Evolutionary conservation across 2,113 vertebrate species (phyloP).

Genomic region (Ophiodon elongatus): DNA sequence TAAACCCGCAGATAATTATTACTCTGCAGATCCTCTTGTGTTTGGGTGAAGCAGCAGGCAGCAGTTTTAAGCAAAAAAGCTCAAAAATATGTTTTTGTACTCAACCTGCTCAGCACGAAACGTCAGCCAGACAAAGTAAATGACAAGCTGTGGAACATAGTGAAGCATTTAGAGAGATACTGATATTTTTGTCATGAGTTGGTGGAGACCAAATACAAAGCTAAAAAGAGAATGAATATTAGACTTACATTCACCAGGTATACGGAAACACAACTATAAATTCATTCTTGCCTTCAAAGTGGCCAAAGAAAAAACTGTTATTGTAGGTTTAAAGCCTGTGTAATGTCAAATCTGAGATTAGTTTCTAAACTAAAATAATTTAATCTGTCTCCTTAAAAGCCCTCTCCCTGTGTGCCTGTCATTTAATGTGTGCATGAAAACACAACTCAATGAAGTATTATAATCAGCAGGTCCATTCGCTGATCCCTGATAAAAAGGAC

Average conservation of each 20-base stretch:
- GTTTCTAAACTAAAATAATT: background rate
- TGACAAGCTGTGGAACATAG: background rate
- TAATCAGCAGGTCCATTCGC: background rate
- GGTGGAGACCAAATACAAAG: background rate
- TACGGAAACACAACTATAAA: background rate
- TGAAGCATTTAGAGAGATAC: slow-evolving; percentile 2
- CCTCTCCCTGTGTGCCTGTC: background rate
- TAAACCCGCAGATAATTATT: background rate
- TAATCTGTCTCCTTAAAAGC: background rate
- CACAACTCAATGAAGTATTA: background rate
- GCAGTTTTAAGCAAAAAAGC: background rate
- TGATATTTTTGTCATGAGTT: background rate
- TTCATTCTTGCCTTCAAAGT: background rate
- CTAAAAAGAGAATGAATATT: background rate
- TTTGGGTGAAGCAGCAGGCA: background rate
- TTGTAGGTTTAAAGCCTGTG: background rate
- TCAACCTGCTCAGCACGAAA: background rate
- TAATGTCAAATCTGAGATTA: background rate
- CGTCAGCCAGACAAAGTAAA: background rate
- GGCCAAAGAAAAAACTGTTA: background rate
- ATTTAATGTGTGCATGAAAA: background rate
- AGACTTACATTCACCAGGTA: background rate
- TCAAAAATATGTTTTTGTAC: background rate
- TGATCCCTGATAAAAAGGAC: background rate
- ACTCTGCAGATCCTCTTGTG: background rate